These are phyloP conservation scores for Malaclemys terrapin DNA, from an alignment of 2,113 vertebrate genomes.

Conservation along the genomic window DNA sequence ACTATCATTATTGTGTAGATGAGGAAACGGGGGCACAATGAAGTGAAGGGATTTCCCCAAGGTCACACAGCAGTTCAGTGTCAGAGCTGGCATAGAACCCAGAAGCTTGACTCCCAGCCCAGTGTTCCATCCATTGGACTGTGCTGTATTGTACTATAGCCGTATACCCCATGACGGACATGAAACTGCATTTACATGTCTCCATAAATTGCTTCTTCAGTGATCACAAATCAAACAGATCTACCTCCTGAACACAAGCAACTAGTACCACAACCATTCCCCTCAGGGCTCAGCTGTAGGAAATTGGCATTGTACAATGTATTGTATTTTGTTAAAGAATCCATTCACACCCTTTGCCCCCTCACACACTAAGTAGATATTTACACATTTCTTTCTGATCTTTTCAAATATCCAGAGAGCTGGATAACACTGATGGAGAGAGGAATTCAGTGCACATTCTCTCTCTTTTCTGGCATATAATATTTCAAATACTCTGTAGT, in stretches of 20 bases:
- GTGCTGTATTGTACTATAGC: background rate
- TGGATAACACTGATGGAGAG: background rate
- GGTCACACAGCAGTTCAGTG: background rate
- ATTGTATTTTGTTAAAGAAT: background rate
- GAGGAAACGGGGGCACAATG: background rate
- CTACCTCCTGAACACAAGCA: background rate
- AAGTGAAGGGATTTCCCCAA: background rate
- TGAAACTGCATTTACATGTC: background rate
- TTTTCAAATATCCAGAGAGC: background rate
- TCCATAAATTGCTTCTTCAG: background rate
- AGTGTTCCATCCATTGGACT: background rate
- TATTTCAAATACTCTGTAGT: background rate
- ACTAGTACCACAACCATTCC: background rate
- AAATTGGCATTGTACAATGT: background rate
- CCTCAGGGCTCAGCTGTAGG: background rate
- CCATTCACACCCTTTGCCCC: fast-evolving
- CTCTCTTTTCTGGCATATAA: background rate
- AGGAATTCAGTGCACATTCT: background rate
- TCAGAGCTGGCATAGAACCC: background rate
- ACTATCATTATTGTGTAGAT: background rate
- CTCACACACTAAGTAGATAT: background rate
- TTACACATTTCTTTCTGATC: fast-evolving
- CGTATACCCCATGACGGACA: background rate
- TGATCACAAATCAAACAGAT: background rate
- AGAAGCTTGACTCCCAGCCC: background rate